These are phyloP conservation scores for Orthosia incerta DNA, from an alignment of 2,888 invertebrate species.

Conservation along the genomic window DNA sequence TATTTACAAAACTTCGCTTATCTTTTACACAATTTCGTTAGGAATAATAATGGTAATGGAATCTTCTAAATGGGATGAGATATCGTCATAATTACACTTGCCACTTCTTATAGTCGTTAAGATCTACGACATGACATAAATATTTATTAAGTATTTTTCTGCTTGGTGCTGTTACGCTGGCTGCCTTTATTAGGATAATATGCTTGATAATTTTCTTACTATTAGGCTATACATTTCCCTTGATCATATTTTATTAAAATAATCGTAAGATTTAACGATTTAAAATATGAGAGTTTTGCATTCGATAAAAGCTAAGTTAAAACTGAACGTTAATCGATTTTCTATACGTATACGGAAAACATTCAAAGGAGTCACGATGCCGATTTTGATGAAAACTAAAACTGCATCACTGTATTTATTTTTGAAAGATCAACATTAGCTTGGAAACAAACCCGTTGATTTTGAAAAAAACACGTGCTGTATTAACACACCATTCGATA, in stretches of 20 bases:
- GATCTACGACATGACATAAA: slow-evolving; percentile 35
- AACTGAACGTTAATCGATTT: neutral
- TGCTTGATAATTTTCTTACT: neutral
- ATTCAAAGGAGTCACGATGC: no score
- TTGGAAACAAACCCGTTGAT: no score
- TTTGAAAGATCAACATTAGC: no score
- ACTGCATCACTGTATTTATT: no score
- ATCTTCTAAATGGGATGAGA: slow-evolving; percentile 36
- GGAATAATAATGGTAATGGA: slow-evolving; percentile 27
- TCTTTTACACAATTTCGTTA: neutral
- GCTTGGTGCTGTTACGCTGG: neutral
- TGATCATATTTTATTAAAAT: neutral
- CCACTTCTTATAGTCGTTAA: slow-evolving; percentile 46
- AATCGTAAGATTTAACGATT: neutral
- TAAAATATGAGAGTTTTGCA: no score
- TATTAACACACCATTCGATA: no score
- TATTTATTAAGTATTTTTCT: slow-evolving; percentile 43
- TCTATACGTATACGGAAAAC: neutral
- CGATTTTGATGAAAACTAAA: no score
- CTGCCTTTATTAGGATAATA: neutral
- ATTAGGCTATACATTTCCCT: neutral
- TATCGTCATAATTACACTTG: slow-evolving; percentile 41
- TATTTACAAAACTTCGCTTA: no score
- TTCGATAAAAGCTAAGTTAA: neutral
- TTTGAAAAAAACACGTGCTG: no score